Conservation (phyloP, 2,888 invertebrate genomes). For the Anthophora plumipes region DNA sequence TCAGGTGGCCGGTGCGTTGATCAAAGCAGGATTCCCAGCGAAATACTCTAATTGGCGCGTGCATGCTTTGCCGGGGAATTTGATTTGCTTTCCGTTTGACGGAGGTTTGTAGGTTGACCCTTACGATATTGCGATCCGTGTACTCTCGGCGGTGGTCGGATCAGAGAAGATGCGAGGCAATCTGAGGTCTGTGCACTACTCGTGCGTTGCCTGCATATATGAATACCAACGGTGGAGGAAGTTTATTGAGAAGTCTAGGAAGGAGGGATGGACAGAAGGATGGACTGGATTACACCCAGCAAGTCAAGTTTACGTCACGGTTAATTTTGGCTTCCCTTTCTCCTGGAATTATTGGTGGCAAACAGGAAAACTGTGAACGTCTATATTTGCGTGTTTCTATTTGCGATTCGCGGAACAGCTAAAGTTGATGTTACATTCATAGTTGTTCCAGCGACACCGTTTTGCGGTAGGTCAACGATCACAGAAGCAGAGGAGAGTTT, state of each 20-base stretch:
- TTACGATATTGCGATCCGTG: conserved; percentile 71
- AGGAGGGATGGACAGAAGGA: background rate
- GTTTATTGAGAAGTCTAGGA: conserved; percentile 51
- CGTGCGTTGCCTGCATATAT: conserved; percentile 50
- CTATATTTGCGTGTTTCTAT: conserved; percentile 39
- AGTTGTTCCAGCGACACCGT: background rate
- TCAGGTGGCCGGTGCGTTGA: conserved; percentile 67
- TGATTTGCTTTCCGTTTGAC: conserved; percentile 75
- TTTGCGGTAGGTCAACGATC: background rate
- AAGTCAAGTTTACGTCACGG: conserved; percentile 46
- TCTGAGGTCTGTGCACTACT: conserved; percentile 55
- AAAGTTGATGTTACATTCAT: background rate
- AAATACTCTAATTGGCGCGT: conserved; percentile 72
- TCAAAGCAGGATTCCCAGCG: conserved; percentile 71
- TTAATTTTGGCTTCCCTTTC: conserved; percentile 44
- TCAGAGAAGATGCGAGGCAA: conserved; percentile 67
- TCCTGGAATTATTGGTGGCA: conserved; percentile 37
- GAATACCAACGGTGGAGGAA: conserved; percentile 58
- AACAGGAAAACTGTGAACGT: conserved; percentile 35
- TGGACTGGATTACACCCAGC: conserved; percentile 30
- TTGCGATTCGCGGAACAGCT: conserved; percentile 9
- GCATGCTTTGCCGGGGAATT: conserved; percentile 72
- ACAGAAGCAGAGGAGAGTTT: background rate
- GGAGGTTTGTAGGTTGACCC: conserved; percentile 71
- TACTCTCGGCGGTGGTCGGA: conserved; percentile 38